phyloP scores from a whole-genome alignment of 2,113 vertebrate genomes.

The Bubo blakistoni region DNA sequence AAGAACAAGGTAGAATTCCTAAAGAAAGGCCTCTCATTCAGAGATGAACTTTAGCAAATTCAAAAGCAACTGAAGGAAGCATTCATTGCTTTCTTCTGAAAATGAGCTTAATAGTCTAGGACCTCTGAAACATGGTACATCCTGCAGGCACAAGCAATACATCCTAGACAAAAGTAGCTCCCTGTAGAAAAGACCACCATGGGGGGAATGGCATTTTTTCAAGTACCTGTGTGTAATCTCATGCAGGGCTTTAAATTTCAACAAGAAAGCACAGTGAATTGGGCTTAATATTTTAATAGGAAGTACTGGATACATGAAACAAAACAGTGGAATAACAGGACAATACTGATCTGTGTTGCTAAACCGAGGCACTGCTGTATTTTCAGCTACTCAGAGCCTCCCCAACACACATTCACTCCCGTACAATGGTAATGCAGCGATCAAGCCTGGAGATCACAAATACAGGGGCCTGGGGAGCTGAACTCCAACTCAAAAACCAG shows the following conservation, averaged over 20 bases:
- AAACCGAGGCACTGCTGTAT: neutral
- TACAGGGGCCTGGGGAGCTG: neutral
- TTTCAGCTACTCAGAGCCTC: neutral
- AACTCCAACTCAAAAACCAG: neutral
- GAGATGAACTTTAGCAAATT: neutral
- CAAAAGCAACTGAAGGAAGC: neutral
- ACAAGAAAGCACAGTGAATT: neutral
- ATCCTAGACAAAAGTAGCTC: neutral
- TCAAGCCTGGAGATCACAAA: neutral
- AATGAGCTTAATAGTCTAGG: neutral
- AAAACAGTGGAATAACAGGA: neutral
- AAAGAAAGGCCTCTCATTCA: constrained; percentile 2
- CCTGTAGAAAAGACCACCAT: neutral
- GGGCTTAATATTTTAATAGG: neutral
- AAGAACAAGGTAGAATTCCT: constrained; percentile 27
- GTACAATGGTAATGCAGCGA: neutral
- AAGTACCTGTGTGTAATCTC: neutral
- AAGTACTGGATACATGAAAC: neutral
- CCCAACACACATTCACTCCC: neutral
- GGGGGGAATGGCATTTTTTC: neutral
- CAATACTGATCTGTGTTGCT: neutral
- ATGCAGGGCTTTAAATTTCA: neutral
- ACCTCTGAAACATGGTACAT: neutral
- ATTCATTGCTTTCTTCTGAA: neutral
- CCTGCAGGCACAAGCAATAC: neutral